Conservation (phyloP, 2,113 vertebrate species). For the Symphodus melops region DNA sequence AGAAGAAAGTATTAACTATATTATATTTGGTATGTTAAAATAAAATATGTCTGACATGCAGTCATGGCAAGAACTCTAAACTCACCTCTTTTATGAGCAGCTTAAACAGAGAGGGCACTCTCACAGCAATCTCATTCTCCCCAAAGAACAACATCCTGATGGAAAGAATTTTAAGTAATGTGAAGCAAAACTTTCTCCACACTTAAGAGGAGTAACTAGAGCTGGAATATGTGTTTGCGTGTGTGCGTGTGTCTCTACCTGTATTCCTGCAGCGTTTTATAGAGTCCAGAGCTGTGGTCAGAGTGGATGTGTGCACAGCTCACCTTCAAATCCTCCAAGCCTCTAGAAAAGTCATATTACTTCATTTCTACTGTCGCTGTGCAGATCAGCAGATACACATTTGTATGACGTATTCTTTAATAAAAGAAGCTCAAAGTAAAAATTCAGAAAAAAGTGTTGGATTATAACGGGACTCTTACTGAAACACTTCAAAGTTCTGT, state of each 20-base stretch:
- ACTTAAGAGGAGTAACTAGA: background rate
- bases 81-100: conserved; percentile 97
- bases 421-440: too few relatives aligned
- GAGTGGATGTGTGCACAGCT: conserved; percentile 88
- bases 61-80: background rate
- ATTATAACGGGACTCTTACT: conserved; percentile 80
- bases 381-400: background rate
- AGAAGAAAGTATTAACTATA: background rate
- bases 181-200: background rate
- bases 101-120: conserved; percentile 95
- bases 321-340: conserved; percentile 87
- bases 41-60: background rate
- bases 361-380: conserved; percentile 4
- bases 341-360: conserved; percentile 81
- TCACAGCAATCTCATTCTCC: conserved; percentile 95
- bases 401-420: too few relatives aligned
- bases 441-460: background rate
- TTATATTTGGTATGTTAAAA: background rate
- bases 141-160: conserved; percentile 93
- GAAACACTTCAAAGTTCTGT: conserved; percentile 88
- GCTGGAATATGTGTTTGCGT: conserved; percentile 15
- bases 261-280: conserved; percentile 86
- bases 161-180: conserved; percentile 3
- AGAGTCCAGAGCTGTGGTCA: conserved; percentile 88
- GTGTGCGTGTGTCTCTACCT: conserved; percentile 79